Percentiles rank a stretch among this genome's conserved stretches.
Conservation (phyloP, 2,888 invertebrate species). For the Eupithecia tripunctaria region DNA sequence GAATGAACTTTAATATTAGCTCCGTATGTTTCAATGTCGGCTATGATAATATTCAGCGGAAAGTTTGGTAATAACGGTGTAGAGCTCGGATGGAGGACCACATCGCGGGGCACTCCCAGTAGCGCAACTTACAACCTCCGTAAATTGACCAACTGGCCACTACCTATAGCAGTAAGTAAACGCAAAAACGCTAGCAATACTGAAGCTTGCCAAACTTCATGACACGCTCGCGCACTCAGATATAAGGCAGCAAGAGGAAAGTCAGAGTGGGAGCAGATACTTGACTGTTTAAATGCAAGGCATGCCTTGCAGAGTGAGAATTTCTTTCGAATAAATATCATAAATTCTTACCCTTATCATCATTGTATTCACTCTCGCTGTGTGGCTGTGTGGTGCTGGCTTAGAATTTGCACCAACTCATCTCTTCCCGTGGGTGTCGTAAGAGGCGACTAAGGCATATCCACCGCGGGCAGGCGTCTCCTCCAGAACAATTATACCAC, state of each 20-base stretch:
- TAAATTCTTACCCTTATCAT: not conserved
- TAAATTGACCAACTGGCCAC: not conserved
- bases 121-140: not conserved
- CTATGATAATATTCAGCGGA: conserved; percentile 57
- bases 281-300: not conserved
- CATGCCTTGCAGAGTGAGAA: too few species aligned
- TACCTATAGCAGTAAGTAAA: not conserved
- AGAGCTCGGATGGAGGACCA: conserved; percentile 20
- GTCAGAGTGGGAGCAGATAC: not conserved
- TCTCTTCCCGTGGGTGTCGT: too few species aligned
- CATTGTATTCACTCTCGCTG: not conserved
- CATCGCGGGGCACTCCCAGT: not conserved
- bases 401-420: too few species aligned
- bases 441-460: too few species aligned
- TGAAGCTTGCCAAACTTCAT: not conserved
- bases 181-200: not conserved
- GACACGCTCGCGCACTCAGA: not conserved
- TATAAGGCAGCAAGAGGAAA: not conserved
- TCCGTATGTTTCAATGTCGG: conserved; percentile 56
- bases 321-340: not conserved
- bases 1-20: conserved; percentile 41
- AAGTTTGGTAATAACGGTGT: conserved; percentile 62
- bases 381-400: too few species aligned
- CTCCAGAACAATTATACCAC: too few species aligned
- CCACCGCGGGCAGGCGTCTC: too few species aligned